Evolutionary conservation across 1,140 invertebrate species (phyloP), one percentile per base, ranked within the genome.

Genomic region (Drosophila dunni): DNA sequence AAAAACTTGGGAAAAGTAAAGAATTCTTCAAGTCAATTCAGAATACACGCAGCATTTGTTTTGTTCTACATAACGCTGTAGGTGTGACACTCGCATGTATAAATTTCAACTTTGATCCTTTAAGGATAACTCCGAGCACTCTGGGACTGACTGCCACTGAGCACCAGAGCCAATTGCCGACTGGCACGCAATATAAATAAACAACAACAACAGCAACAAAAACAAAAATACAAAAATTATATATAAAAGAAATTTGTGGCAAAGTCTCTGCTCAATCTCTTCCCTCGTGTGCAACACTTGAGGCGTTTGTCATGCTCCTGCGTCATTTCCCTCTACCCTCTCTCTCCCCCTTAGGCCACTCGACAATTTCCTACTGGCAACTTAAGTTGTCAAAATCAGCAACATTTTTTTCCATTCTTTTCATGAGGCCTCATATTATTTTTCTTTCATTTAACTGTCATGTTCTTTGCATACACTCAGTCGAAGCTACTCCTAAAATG

Each of bases 21-120:
- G 70, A 68, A 61, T 68, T 73, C 54, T 66, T 66, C 67, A 71
- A 85, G 81, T 81, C 81, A 81, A 85, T 85, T 78, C 46, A 29
- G 68, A 48, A 66, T 71, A 63, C 65, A 85, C 63, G 75, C 53
- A 50, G 82, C 58, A 69, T 79, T 86, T 86, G 71, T 88, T 67
- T 71, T 81, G 69, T 76, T 83, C 64, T 60, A 67, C 66, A 76
- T 90, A 88, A 89, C 78, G 81, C 85, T 76, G 69, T 67, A 90
- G 85, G 82, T 90, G 86, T 75, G 76, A 90, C 82, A 86, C 70
- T 82, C 57, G 77, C 66, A 75, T 90, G 82, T 80, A 83, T 88
- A 83, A 83, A 78, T 90, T 83, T 91, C 88, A 88, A 80, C 82
- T 90, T 90, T 90, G 86, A 90, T 90, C 86, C 81, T 79, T 76